phyloP scores from a whole-genome alignment of 2,797 vertebrate species.

The Microchirus variegatus region DNA sequence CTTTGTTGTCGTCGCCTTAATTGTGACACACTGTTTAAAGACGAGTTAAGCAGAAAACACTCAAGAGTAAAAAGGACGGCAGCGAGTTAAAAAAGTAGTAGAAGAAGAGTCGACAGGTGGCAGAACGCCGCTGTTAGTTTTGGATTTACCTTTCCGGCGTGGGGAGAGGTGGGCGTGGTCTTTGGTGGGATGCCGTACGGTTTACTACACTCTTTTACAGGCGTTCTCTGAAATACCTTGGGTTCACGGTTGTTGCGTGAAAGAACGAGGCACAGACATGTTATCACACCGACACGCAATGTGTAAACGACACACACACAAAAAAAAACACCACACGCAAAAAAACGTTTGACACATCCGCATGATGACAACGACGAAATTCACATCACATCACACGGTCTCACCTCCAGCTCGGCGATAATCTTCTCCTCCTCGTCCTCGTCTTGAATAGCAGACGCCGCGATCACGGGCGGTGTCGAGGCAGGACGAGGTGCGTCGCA shows the following conservation, averaged over 20 bases:
- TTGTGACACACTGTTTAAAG: neutral
- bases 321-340: no score
- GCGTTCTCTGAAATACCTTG: constrained; percentile 80
- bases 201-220: constrained; percentile 67
- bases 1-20: no score
- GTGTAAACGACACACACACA: no score
- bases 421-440: constrained; percentile 91
- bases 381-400: no score
- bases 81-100: neutral
- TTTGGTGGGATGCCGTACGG: constrained; percentile 47
- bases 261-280: constrained; percentile 37
- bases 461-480: constrained; percentile 91
- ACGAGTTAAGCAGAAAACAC: neutral
- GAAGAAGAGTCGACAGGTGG: constrained; percentile 26
- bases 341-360: neutral
- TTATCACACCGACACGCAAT: constrained; percentile 29
- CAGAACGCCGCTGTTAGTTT: constrained; percentile 11
- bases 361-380: no score
- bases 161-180: constrained; percentile 41
- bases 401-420: constrained; percentile 93
- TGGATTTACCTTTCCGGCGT: constrained; percentile 87
- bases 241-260: constrained; percentile 34
- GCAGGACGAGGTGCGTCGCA: constrained; percentile 89
- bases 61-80: neutral
- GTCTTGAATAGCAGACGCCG: constrained; percentile 88